These are phyloP conservation scores for Prunella himalayana DNA, from an alignment of 2,113 vertebrate genomes.

Conservation along the genomic window DNA sequence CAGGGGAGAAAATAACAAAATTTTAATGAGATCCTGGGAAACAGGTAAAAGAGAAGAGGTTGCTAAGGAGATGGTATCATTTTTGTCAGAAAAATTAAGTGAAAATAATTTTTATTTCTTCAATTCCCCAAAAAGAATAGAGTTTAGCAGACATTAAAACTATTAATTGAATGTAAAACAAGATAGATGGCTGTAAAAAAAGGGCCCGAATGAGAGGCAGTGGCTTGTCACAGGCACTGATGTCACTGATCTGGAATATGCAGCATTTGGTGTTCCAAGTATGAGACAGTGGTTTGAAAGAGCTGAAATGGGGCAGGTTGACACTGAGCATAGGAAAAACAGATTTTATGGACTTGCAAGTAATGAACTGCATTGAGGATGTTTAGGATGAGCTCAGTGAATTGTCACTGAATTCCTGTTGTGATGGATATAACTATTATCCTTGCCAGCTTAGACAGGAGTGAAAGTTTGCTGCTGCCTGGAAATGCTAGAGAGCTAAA, in stretches of 20 bases:
- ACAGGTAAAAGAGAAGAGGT: accelerated
- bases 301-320: neutral
- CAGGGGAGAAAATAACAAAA: neutral
- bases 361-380: neutral
- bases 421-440: neutral
- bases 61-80: neutral
- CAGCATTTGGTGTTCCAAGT: neutral
- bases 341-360: neutral
- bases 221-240: neutral
- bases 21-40: neutral
- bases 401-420: neutral
- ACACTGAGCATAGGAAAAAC: neutral
- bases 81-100: neutral
- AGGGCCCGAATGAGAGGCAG: neutral
- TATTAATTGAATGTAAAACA: neutral
- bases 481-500: neutral
- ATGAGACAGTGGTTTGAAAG: neutral
- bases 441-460: neutral
- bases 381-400: neutral
- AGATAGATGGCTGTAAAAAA: neutral
- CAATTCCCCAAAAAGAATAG: neutral
- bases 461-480: neutral
- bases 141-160: neutral
- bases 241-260: neutral
- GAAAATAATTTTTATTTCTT: neutral